Base-by-base conservation (phyloP, 2,888 invertebrate species). In the Thysanoteuthis rhombus region DNA sequence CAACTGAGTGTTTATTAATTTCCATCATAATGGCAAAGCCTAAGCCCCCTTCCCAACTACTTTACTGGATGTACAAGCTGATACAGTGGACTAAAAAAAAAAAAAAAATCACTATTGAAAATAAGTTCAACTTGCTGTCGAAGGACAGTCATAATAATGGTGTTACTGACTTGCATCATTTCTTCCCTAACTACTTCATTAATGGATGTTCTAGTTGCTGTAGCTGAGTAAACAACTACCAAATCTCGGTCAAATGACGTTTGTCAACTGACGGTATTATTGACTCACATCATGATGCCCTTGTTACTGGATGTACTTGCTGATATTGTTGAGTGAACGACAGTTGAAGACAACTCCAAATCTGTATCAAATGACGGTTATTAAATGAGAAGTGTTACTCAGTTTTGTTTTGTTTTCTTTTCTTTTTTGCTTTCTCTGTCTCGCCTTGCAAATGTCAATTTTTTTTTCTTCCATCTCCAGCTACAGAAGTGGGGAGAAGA, bases 321-420 rank as follows among this genome's bases (percentile, higher is more conserved):
- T 92, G 92, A 92, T 92, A 92, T 92, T 92, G 92, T 92, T 92
- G 92, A 92, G 92, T 42, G 92, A 92, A 92, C 45, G 92, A 92
- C 45, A 39, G 92, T 92, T 92, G 92, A 92, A 92, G 45, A 92
- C 45, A 92, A 92, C 92, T 92, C 45, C 39, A 92, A 92, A 45
- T 42, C 92, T 92, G 92, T 92, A 92, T 92, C 92, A 92, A 92
- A 40, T 92, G 92, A 92, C 45, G 42, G 40, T 92, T 92, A 92
- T 92, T 92, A 92, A 92, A 92, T 92, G 40, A 92, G 92, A 92
- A 92, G 92, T 92, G 92, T 92, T 92, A 92, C 40, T 92, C 92
- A 92, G 19, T 92, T 42, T 92, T 40, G 40, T 36, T 75, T n/a
- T 75, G n/a, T 75, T 36, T 19, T 75, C 28, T 25, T 58, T 58